Evolutionary conservation across 2,888 invertebrate genomes (phyloP).

Genomic region (Dynastes hyllus): DNA sequence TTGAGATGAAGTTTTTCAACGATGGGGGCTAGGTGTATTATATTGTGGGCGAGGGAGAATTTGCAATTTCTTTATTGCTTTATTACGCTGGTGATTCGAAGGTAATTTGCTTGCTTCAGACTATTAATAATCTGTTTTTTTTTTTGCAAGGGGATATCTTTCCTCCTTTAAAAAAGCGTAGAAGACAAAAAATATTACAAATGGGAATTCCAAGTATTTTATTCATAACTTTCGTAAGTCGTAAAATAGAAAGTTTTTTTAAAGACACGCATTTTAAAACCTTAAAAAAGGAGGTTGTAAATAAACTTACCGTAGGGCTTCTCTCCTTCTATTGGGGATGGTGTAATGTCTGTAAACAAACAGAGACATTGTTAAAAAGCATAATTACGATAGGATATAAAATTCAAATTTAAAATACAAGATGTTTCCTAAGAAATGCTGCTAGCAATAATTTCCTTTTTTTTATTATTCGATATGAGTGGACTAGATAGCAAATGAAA

Average conservation of each 20-base stretch:
- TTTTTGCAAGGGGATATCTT: not conserved
- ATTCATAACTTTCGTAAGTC: constrained; percentile 42
- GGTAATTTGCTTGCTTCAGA: constrained; percentile 24
- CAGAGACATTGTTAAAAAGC: constrained; percentile 47
- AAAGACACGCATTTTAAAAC: not conserved
- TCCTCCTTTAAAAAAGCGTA: not conserved
- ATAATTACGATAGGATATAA: constrained; percentile 41
- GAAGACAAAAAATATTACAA: not conserved
- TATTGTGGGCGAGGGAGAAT: constrained; percentile 16
- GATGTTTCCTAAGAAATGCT: not conserved
- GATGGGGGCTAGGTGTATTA: not conserved
- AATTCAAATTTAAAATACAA: constrained; percentile 36
- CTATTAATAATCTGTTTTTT: not conserved
- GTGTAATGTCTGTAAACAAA: constrained; percentile 66
- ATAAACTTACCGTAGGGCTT: constrained; percentile 68
- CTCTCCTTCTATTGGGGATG: constrained; percentile 65
- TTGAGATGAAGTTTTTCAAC: constrained; percentile 27
- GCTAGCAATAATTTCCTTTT: too few relatives aligned
- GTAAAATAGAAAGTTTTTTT: constrained; percentile 49
- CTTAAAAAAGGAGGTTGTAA: constrained; percentile 14
- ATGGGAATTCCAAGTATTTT: constrained; percentile 6
- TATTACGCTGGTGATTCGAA: constrained; percentile 34
- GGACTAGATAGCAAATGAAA: too few relatives aligned
- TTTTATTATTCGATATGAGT: too few relatives aligned
- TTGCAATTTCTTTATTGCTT: constrained; percentile 48